Evolutionary conservation across 2,888 invertebrate genomes (phyloP).

Genomic region (Cerastis rubricosa): DNA sequence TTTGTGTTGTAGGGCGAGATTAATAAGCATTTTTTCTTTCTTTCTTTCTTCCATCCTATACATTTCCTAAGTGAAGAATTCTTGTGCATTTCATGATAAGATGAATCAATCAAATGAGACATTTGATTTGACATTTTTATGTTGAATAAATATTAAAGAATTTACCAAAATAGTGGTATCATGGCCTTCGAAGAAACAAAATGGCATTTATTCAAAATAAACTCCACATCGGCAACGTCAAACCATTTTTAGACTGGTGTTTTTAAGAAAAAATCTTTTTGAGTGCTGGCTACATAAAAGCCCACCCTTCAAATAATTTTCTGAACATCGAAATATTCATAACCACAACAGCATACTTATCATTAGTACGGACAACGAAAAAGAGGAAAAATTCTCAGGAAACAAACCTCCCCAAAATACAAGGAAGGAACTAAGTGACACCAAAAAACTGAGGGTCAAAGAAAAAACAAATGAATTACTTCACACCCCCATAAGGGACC

Average conservation of each 20-base stretch:
- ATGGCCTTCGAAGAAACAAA: no score
- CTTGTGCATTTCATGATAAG: no score
- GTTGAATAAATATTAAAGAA: no score
- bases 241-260: not conserved
- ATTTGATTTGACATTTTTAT: no score
- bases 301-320: not conserved
- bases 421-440: slow-evolving; percentile 39
- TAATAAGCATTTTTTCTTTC: no score
- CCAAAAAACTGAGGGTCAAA: slow-evolving; percentile 28
- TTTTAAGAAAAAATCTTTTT: not conserved
- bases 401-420: slow-evolving; percentile 12
- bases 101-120: no score
- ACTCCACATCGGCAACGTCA: not conserved
- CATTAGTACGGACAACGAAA: slow-evolving; percentile 6
- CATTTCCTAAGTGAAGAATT: no score
- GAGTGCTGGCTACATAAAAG: not conserved
- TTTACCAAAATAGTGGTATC: no score
- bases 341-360: not conserved
- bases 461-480: slow-evolving; percentile 43
- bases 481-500: slow-evolving; percentile 17
- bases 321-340: not conserved
- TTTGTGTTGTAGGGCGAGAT: no score
- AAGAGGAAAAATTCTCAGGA: slow-evolving; percentile 36
- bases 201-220: no score
- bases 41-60: no score